Evolutionary conservation across 2,113 vertebrate species (phyloP).

Genomic region (Ploceus nigricollis): DNA sequence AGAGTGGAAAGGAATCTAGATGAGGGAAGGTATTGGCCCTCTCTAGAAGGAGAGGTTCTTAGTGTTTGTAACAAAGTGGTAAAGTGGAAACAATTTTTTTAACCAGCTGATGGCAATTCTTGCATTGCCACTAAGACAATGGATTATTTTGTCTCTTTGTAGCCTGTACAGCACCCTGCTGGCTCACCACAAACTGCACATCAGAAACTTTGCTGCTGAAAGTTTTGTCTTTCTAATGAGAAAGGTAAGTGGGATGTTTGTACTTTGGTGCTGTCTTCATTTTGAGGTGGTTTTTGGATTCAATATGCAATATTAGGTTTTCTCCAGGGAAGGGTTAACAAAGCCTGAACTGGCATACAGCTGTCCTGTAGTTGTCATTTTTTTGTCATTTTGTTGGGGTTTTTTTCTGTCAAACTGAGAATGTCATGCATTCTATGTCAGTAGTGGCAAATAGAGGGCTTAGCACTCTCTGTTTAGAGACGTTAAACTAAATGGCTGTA

Average conservation of each 20-base stretch:
- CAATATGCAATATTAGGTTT: not conserved
- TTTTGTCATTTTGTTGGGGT: not conserved
- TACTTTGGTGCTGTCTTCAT: not conserved
- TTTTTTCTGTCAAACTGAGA: not conserved
- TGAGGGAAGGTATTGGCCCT: not conserved
- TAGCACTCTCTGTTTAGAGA: not conserved
- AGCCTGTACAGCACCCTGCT: slow-evolving; percentile 92
- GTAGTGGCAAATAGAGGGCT: not conserved
- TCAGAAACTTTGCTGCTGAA: slow-evolving; percentile 95
- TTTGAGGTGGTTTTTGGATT: not conserved
- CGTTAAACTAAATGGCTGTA: not conserved
- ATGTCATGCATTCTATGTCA: not conserved
- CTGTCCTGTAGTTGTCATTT: not conserved
- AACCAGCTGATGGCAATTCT: not conserved
- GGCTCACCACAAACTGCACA: slow-evolving; percentile 92
- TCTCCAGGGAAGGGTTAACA: not conserved
- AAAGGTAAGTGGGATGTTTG: slow-evolving; percentile 79
- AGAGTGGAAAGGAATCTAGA: not conserved
- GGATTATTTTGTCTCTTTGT: slow-evolving; percentile 19
- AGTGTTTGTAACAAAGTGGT: not conserved
- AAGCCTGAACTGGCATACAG: not conserved
- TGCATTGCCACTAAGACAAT: not conserved
- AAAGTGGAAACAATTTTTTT: not conserved
- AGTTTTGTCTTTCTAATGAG: slow-evolving; percentile 98
- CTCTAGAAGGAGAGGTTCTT: not conserved